phyloP scores from a whole-genome alignment of 1,140 invertebrate genomes.

The Drosophila setifemur region DNA sequence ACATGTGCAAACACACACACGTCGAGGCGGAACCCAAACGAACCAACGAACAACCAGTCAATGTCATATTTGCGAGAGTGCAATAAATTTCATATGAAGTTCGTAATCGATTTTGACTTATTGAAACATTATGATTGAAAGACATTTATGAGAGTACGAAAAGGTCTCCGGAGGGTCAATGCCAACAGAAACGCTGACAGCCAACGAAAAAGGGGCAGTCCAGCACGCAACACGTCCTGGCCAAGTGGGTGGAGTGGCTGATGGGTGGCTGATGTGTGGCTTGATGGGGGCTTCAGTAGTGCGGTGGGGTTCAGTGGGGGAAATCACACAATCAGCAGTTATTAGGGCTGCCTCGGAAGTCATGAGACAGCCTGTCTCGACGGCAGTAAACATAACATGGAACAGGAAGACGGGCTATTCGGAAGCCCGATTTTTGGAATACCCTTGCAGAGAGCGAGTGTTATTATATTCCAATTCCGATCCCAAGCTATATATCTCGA shows the following conservation, averaged over 20 bases:
- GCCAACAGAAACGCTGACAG: conserved; percentile 74
- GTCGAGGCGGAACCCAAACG: too few relatives aligned
- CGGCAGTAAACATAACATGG: conserved; percentile 41
- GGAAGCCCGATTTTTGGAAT: too few relatives aligned
- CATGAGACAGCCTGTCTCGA: conserved; percentile 42
- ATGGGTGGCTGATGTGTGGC: too few relatives aligned
- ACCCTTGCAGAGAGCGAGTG: too few relatives aligned
- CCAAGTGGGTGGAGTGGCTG: background rate
- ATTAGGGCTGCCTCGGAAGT: conserved; percentile 73
- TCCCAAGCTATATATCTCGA: too few relatives aligned
- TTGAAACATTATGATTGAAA: conserved; percentile 82
- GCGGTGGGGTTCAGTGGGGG: background rate
- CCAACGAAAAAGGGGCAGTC: background rate
- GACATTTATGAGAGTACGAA: conserved; percentile 80
- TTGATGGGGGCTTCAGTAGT: background rate
- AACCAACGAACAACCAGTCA: conserved; percentile 54
- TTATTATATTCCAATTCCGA: too few relatives aligned
- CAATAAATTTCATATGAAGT: conserved; percentile 82
- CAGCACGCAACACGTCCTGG: too few relatives aligned
- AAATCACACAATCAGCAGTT: conserved; percentile 80
- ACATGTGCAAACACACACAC: conserved; percentile 4
- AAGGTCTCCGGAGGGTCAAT: conserved; percentile 76
- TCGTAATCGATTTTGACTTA: conserved; percentile 82
- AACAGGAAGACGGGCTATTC: too few relatives aligned
- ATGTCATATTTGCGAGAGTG: conserved; percentile 81